A percentile compares a stretch with the other conserved stretches of the same genome.
These are phyloP conservation scores for Diplosoma virens DNA, from an alignment of 23 tunicate species.

Conservation along the genomic window DNA sequence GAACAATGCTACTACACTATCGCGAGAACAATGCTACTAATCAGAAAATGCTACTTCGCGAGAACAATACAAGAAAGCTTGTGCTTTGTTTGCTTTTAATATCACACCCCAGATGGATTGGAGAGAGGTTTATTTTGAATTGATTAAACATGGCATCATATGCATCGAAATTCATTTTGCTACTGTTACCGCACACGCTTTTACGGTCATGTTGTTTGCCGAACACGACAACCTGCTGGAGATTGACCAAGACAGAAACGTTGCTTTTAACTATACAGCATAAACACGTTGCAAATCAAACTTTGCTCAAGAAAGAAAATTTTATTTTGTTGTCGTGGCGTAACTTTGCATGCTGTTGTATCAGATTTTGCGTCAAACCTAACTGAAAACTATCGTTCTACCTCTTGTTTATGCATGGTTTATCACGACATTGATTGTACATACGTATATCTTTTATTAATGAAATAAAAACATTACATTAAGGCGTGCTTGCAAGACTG, in stretches of 20 bases:
- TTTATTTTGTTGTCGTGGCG: no score
- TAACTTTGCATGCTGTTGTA: no score
- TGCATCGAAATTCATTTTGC: neutral
- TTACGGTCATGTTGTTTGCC: neutral
- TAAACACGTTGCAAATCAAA: neutral
- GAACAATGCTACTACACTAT: no score
- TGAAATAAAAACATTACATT: no score
- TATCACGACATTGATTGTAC: no score
- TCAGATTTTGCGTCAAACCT: no score
- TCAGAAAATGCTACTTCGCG: neutral
- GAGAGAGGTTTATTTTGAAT: neutral
- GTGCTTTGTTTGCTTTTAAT: neutral
- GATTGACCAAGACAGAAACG: neutral
- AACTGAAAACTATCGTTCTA: no score
- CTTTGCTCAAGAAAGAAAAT: neutral
- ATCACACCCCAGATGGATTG: neutral
- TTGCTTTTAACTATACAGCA: neutral
- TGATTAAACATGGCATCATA: neutral
- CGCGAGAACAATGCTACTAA: no score
- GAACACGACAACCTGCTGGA: neutral
- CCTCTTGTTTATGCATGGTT: no score
- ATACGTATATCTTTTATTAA: no score
- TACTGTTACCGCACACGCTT: neutral
- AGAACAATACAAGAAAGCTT: neutral
- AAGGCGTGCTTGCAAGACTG: no score